These are phyloP conservation scores for Palloptera scutellata DNA, from an alignment of 2,888 invertebrate species.

Conservation along the genomic window DNA sequence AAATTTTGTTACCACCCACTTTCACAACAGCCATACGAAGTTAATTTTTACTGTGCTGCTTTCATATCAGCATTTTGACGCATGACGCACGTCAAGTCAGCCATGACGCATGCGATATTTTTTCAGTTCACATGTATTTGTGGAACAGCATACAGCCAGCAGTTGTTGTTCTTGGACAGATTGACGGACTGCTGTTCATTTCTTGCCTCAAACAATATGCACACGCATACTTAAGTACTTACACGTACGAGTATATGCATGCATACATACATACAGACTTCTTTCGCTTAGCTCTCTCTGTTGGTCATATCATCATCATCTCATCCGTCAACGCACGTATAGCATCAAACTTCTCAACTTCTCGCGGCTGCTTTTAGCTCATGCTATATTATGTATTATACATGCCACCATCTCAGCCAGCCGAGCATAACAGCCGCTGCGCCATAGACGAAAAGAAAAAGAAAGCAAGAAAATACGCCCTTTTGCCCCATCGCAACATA, in stretches of 20 bases:
- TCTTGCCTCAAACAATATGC: too few species aligned
- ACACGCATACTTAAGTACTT: too few species aligned
- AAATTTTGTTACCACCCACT: constrained; percentile 46
- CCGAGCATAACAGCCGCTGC: constrained; percentile 22
- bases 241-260: too few species aligned
- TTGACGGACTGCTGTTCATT: too few species aligned
- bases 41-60: not conserved
- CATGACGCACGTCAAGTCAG: constrained; percentile 46
- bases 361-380: too few species aligned
- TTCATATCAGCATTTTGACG: constrained; percentile 35
- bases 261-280: too few species aligned
- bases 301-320: constrained; percentile 2
- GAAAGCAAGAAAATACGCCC: constrained; percentile 45
- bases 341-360: constrained; percentile 10
- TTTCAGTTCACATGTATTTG: too few species aligned
- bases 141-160: too few species aligned
- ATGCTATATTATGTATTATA: too few species aligned
- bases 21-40: constrained; percentile 27
- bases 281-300: too few species aligned
- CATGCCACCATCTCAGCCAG: constrained; percentile 24
- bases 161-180: too few species aligned
- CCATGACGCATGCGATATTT: too few species aligned
- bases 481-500: constrained; percentile 42
- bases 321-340: constrained; percentile 20
- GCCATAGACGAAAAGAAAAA: constrained; percentile 20